Evolutionary conservation across 2,113 vertebrate species (phyloP), one percentile per base, ranked within the genome.

Genomic region (Polypterus senegalus): DNA sequence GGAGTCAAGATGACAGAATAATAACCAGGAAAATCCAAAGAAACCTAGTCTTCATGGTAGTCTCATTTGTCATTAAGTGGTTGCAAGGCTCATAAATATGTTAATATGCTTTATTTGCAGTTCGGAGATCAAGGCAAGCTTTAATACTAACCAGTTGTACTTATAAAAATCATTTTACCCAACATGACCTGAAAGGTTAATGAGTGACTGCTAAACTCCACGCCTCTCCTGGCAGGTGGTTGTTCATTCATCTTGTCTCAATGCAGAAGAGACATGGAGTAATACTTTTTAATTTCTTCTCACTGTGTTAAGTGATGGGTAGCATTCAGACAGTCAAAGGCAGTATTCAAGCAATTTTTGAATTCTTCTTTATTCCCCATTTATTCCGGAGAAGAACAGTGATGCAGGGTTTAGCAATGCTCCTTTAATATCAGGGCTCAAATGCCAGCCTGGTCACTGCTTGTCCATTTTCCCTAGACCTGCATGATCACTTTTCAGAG

Each of bases 1-100:
- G 4, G 27, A 64, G 66, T 64, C 66, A 68, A 54, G 27, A 65
- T 68, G 66, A 65, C 56, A 58, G 59, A 68, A 63, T 68, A 65
- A 68, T 52, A n/a, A 54, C 59, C 9, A 54, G 10, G 62, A 48
- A 10, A 54, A 63, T 60, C 59, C n/a, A 47, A 57, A 45, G 59
- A 56, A 55, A 53, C 54, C 47, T 43, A 47, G 8, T 49, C 58
- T 52, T 59, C 53, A 53, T 46, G 46, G 57, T 47, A 52, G 58
- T 48, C 46, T 59, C 62, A 48, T 68, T 68, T 61, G 63, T 67
- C 66, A 64, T 64, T 54, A 5, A 59, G 55, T 46, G 27, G 48
- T 44, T 53, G 44, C 27, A 7, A 64, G 10, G 54, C 63, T 60
- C 58, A 65, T 65, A 56, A 54, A 65, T 65, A 65, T 65, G 51